Percentiles rank a stretch among this genome's conserved stretches.
Conservation (phyloP, 2,888 invertebrate genomes). For the Girardia tigrina region DNA sequence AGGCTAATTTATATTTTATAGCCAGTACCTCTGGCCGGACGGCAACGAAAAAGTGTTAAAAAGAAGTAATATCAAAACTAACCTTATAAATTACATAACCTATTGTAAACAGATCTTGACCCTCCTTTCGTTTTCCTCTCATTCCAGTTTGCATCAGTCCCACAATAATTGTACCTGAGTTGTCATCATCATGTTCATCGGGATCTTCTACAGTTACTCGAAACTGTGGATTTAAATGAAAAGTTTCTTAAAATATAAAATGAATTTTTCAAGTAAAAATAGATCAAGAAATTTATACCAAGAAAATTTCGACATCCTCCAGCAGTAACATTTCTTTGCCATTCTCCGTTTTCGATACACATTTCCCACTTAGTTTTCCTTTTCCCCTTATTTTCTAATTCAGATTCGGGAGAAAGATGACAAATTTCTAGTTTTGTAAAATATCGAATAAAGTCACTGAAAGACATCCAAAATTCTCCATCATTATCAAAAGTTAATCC, state of each 20-base stretch:
- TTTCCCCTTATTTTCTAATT: constrained; percentile 40
- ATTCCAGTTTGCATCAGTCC: constrained; percentile 92
- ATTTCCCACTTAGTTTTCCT: constrained; percentile 64
- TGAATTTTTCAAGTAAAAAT: not conserved
- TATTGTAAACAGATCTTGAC: constrained; percentile 62
- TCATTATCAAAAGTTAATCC: constrained; percentile 35
- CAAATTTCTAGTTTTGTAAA: constrained; percentile 83
- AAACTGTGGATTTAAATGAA: constrained; percentile 31
- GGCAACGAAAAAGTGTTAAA: no score
- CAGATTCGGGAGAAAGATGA: constrained; percentile 81
- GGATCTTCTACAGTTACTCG: constrained; percentile 42
- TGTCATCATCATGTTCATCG: constrained; percentile 60
- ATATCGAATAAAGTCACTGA: constrained; percentile 67
- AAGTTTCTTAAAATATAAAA: no score
- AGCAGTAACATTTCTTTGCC: constrained; percentile 78
- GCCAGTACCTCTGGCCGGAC: no score
- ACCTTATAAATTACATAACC: constrained; percentile 86
- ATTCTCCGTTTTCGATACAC: constrained; percentile 78
- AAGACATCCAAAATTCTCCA: constrained; percentile 49
- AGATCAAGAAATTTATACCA: constrained; percentile 36
- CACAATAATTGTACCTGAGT: constrained; percentile 80
- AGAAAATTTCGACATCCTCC: constrained; percentile 57
- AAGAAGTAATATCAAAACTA: no score
- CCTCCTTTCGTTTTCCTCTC: constrained; percentile 72
- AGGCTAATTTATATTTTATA: no score